A percentile compares a stretch with the other conserved stretches of the same genome.
Evolutionary conservation across 1,140 invertebrate species (phyloP).

Genomic region (Octopus sinensis): DNA sequence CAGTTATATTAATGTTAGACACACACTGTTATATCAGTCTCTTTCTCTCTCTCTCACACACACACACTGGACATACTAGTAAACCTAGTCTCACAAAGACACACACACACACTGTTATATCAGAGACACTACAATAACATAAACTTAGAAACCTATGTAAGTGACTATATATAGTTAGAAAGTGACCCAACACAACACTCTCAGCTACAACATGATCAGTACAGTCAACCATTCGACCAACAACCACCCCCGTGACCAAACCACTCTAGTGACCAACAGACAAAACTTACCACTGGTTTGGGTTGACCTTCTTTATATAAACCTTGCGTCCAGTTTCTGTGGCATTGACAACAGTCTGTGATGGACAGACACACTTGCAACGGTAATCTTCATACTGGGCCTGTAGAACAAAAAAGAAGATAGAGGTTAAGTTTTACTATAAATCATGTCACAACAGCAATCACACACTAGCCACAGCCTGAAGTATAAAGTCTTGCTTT

Average conservation of each 20-base stretch:
- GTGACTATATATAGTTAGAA: neutral
- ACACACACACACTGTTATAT: neutral
- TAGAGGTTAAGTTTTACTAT: too few species aligned
- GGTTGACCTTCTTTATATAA: conserved; percentile 38
- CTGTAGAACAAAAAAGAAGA: conserved; percentile 26
- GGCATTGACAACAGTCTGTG: conserved; percentile 30
- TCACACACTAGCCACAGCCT: too few species aligned
- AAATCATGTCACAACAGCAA: too few species aligned
- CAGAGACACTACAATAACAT: neutral
- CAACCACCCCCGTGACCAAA: neutral
- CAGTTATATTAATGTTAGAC: too few species aligned
- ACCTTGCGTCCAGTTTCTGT: conserved; percentile 33
- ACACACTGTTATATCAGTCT: too few species aligned
- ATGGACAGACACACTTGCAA: conserved; percentile 49
- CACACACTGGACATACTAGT: too few species aligned
- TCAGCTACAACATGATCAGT: neutral
- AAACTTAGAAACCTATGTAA: neutral
- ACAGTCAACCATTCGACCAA: neutral
- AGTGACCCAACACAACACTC: neutral
- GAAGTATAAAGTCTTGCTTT: too few species aligned
- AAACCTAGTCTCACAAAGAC: too few species aligned
- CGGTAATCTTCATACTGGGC: conserved; percentile 50
- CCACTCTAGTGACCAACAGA: too few species aligned
- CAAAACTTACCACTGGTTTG: conserved; percentile 39
- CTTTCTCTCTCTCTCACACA: too few species aligned